Evolutionary conservation across 2,888 invertebrate genomes (phyloP).

Genomic region (Liposcelis brunnea): DNA sequence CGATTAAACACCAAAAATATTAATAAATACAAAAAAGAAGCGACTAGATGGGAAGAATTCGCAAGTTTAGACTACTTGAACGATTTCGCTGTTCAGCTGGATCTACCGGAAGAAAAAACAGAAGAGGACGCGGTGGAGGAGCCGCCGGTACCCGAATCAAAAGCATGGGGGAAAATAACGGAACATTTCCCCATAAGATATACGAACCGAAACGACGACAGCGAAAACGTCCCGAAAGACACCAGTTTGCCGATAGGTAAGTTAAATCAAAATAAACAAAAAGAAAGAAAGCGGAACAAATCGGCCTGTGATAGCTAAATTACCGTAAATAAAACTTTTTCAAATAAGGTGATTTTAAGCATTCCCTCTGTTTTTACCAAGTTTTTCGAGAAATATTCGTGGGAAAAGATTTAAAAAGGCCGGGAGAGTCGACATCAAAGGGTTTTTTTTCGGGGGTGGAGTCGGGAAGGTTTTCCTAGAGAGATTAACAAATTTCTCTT

Average conservation of each 20-base stretch:
- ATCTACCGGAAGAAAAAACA: slow-evolving; percentile 5
- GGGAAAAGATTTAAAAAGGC: too few relatives aligned
- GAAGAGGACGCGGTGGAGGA: slow-evolving; percentile 10
- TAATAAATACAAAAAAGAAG: background rate
- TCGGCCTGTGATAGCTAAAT: too few relatives aligned
- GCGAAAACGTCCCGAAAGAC: background rate
- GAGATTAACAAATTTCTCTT: too few relatives aligned
- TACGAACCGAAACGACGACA: background rate
- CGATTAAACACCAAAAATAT: too few relatives aligned
- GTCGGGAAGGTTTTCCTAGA: too few relatives aligned
- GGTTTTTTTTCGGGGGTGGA: too few relatives aligned
- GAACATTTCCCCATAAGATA: slow-evolving; percentile 8
- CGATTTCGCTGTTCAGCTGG: slow-evolving; percentile 5
- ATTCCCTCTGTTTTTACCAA: too few relatives aligned
- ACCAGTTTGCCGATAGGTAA: slow-evolving; percentile 5
- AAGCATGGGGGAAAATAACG: slow-evolving; percentile 11
- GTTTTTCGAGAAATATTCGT: too few relatives aligned
- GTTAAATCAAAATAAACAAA: background rate
- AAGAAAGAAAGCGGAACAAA: too few relatives aligned
- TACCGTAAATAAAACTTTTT: too few relatives aligned
- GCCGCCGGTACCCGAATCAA: slow-evolving; percentile 4
- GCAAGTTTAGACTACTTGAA: background rate
- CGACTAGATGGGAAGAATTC: background rate
- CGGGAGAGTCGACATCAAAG: too few relatives aligned
- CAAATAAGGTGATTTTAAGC: too few relatives aligned